These are phyloP conservation scores for Argyresthia goedartella DNA, from an alignment of 2,888 invertebrate genomes.

Conservation along the genomic window DNA sequence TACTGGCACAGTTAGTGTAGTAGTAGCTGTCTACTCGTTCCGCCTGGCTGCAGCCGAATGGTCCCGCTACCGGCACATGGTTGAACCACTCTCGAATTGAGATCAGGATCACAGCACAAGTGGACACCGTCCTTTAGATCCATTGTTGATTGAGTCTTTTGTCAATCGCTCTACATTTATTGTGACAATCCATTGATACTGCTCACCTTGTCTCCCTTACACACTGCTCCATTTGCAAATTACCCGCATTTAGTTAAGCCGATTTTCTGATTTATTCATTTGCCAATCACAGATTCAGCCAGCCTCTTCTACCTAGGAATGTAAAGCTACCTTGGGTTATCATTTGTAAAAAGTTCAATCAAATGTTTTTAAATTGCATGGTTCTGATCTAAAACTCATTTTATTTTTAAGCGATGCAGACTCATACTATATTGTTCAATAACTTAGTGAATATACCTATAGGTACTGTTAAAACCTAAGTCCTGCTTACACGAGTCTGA, in stretches of 20 bases:
- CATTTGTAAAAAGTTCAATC: too few species aligned
- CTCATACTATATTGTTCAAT: too few species aligned
- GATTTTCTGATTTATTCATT: too few species aligned
- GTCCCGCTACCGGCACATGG: conserved; percentile 40
- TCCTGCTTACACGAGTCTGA: too few species aligned
- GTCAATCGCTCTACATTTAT: conserved; percentile 13
- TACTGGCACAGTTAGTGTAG: conserved; percentile 14
- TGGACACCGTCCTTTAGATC: conserved; percentile 22
- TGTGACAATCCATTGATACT: conserved; percentile 12
- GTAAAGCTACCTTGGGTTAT: too few species aligned
- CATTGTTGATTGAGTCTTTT: conserved; percentile 18
- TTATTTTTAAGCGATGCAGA: too few species aligned
- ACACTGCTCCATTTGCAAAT: conserved; percentile 28
- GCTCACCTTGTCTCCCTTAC: background rate
- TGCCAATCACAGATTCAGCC: too few species aligned
- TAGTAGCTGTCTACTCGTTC: conserved; percentile 30
- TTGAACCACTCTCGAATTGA: conserved; percentile 24
- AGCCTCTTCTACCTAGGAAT: too few species aligned
- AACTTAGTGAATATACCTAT: too few species aligned
- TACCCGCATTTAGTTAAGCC: conserved; percentile 32
- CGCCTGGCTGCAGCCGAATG: conserved; percentile 43
- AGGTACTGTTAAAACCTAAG: too few species aligned
- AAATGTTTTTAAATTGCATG: too few species aligned
- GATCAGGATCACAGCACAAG: conserved; percentile 44
- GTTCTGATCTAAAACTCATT: too few species aligned